These are phyloP conservation scores for Cerceris ruficornis DNA, from an alignment of 2,888 invertebrate species.

Conservation along the genomic window DNA sequence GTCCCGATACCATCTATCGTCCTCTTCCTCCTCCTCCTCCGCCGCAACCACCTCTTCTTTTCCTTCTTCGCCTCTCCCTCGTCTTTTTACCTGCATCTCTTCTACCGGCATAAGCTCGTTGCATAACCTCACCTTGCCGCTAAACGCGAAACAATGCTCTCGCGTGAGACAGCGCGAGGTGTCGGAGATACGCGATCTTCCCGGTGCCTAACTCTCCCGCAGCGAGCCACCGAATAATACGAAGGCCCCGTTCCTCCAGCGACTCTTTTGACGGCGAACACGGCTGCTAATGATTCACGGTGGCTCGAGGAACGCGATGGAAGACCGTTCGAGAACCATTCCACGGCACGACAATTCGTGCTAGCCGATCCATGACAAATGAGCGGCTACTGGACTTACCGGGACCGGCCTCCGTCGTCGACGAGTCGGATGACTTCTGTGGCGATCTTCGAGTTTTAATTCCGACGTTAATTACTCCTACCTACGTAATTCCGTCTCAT, in stretches of 20 bases:
- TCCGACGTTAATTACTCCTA: neutral
- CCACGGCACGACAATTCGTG: constrained; percentile 23
- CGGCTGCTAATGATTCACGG: constrained; percentile 59
- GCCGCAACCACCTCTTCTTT: constrained; percentile 48
- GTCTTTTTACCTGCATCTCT: constrained; percentile 48
- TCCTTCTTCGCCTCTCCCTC: constrained; percentile 57
- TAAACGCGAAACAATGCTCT: constrained; percentile 78
- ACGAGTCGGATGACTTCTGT: constrained; percentile 11
- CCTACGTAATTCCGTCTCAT: too few species aligned
- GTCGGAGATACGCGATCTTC: constrained; percentile 70
- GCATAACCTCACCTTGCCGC: constrained; percentile 79
- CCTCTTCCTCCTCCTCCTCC: constrained; percentile 51
- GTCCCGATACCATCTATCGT: constrained; percentile 71
- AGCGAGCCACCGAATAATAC: constrained; percentile 56
- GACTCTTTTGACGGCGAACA: constrained; percentile 58
- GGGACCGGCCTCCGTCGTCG: constrained; percentile 11
- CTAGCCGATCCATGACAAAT: constrained; percentile 42
- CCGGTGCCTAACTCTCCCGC: constrained; percentile 62
- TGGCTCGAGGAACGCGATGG: constrained; percentile 18
- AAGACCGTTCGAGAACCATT: constrained; percentile 15
- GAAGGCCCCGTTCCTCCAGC: constrained; percentile 43
- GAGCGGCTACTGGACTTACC: constrained; percentile 24
- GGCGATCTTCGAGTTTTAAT: neutral
- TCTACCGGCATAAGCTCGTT: constrained; percentile 59
- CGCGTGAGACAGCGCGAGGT: constrained; percentile 74